Conservation (phyloP, 2,888 invertebrate species). For the Heteromurus nitidus region DNA sequence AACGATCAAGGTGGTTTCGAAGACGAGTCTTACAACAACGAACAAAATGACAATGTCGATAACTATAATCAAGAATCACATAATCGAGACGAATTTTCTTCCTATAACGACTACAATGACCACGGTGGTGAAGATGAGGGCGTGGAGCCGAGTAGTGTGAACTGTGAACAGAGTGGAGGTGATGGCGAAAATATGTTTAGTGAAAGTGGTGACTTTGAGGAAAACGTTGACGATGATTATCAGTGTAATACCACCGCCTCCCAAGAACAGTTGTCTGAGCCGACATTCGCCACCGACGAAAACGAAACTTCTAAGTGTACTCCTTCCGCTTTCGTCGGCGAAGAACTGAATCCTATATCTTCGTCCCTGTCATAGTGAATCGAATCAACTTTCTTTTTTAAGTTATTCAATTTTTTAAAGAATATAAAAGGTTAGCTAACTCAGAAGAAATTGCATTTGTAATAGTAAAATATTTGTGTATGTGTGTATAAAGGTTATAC, state of each 20-base stretch:
- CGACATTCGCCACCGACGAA: neutral
- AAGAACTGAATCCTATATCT: constrained; percentile 56
- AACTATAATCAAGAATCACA: constrained; percentile 1
- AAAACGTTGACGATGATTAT: constrained; percentile 14
- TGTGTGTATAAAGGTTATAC: too few species aligned
- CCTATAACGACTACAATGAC: constrained; percentile 20
- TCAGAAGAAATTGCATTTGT: neutral
- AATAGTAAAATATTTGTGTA: too few species aligned
- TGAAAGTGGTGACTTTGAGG: constrained; percentile 8
- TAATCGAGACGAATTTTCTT: neutral
- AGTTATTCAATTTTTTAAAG: constrained; percentile 18
- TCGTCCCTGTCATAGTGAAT: constrained; percentile 17
- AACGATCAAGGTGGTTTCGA: constrained; percentile 10
- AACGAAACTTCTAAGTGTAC: constrained; percentile 26
- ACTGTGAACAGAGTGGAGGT: constrained; percentile 8
- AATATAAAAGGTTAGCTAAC: too few species aligned
- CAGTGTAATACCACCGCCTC: constrained; percentile 19
- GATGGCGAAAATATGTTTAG: neutral
- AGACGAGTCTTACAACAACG: neutral
- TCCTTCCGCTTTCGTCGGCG: constrained; percentile 27
- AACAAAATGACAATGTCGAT: neutral
- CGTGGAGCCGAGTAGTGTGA: neutral
- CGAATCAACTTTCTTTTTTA: constrained; percentile 15
- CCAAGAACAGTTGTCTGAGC: constrained; percentile 1
- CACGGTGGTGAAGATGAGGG: constrained; percentile 15